Evolutionary conservation across 2,113 vertebrate genomes (phyloP).

Genomic region (Dicentrarchus labrax): DNA sequence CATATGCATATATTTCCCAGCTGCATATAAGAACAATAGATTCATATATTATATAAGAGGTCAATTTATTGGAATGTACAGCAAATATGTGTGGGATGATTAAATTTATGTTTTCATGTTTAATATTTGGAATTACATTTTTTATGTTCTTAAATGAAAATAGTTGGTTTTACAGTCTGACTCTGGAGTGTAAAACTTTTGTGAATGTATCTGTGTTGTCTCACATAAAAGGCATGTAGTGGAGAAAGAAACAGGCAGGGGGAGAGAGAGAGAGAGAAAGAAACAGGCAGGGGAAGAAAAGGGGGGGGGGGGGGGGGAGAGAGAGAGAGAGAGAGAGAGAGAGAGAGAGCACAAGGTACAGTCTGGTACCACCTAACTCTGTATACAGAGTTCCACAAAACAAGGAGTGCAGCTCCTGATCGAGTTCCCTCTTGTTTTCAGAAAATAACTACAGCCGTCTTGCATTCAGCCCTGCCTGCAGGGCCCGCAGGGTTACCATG

Average conservation of each 20-base stretch:
- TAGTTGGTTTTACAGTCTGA: neutral
- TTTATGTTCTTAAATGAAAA: neutral
- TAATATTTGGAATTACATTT: neutral
- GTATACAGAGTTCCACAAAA: neutral
- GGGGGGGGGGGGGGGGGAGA: neutral
- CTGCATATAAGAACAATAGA: neutral
- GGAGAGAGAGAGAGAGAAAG: too few species aligned
- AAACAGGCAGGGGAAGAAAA: neutral
- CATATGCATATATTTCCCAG: neutral
- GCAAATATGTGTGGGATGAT: neutral
- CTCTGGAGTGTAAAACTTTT: neutral
- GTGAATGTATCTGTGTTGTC: constrained; percentile 16
- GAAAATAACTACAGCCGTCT: neutral
- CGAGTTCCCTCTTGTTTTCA: constrained; percentile 21
- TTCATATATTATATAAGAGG: neutral
- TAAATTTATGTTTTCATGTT: neutral
- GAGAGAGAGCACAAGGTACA: too few species aligned
- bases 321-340: too few species aligned
- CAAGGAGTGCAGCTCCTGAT: neutral
- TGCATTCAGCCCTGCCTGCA: constrained; percentile 39
- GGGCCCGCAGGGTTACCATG: neutral
- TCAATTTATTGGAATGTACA: neutral
- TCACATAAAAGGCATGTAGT: constrained; percentile 15
- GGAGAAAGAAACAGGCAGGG: neutral
- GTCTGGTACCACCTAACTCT: too few species aligned